Percentiles rank a stretch among this genome's conserved stretches.
Evolutionary conservation across 2,888 invertebrate genomes (phyloP).

Genomic region (Laspeyria flexula): DNA sequence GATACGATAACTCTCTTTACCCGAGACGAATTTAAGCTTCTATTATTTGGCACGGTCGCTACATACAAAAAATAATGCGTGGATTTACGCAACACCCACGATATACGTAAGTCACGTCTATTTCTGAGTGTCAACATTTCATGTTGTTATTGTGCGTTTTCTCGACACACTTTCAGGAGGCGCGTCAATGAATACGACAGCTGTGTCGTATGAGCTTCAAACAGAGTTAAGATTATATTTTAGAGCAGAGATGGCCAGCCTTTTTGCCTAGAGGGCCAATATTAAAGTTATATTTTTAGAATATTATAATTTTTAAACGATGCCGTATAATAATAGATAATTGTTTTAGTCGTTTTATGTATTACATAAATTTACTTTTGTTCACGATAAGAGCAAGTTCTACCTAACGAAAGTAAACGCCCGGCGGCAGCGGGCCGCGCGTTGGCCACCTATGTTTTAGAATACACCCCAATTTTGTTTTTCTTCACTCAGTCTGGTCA

Average conservation of each 20-base stretch:
- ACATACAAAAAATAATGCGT: slow-evolving; percentile 24
- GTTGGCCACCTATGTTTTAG: too few species aligned
- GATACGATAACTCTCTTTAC: not conserved
- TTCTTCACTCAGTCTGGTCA: not conserved
- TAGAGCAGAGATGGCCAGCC: too few species aligned
- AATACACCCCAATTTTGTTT: too few species aligned
- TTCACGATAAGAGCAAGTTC: too few species aligned
- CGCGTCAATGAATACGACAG: slow-evolving; percentile 14
- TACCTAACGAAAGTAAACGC: too few species aligned
- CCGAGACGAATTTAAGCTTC: slow-evolving; percentile 11
- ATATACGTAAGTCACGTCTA: slow-evolving; percentile 27
- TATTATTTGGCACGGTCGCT: slow-evolving; percentile 39
- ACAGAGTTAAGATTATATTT: slow-evolving; percentile 16
- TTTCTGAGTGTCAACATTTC: slow-evolving; percentile 35
- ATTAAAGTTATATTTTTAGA: too few species aligned
- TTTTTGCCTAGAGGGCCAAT: too few species aligned
- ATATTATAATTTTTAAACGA: too few species aligned
- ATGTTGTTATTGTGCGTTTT: slow-evolving; percentile 15
- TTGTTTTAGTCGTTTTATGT: too few species aligned
- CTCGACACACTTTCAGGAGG: slow-evolving; percentile 11
- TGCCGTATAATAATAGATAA: too few species aligned
- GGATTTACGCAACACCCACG: slow-evolving; percentile 27
- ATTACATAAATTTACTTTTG: too few species aligned
- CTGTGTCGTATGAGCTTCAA: slow-evolving; percentile 16
- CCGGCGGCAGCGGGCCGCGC: too few species aligned